Evolutionary conservation across 2,113 vertebrate species (phyloP), one percentile per base, ranked within the genome.

Genomic region (Crotalus horridus): DNA sequence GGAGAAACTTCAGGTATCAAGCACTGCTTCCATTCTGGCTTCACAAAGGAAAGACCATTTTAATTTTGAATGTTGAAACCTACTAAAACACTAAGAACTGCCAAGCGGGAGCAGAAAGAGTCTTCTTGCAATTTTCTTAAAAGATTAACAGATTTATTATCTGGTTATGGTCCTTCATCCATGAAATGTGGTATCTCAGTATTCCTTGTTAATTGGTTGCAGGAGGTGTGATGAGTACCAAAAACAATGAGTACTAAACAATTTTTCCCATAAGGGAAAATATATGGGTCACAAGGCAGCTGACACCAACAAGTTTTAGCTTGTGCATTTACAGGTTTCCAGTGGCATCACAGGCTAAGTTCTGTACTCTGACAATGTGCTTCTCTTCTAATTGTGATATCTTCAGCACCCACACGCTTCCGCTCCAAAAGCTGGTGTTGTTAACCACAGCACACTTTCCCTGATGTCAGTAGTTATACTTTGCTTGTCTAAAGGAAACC

Each of bases 1-100:
- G 90, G 99, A 99, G 96, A 99, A 99, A 91, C 98, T 99, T 4
- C 98, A 99, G 99, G 99, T 99, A 96, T 11, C 13, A 13, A 3
- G 2, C 53, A 13, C 29, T 26, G 12, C 59, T 51, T 64, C 48
- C 15, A 1, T 39, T 53, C 15, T 43, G n/a, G n/a, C 12, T 29
- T n/a, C 51, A 6, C 0, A n/a, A 69, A 21, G 4, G 0, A 26
- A 0, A n/a, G 88, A 48, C 51, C 6, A 11, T 92, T 55, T 87
- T 5, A 13, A 86, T 94, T 55, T 91, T 85, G 15, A 90, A 13
- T 89, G 85, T 23, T 39, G 2, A 91, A 51, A n/a, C 12, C 29
- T 0, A 0, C 55, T 46, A 54, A 92, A 26, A 46, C 46, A 51
- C 9, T 46, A 2, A 15, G 81, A 59, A 29, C 1, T 88, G 43